Evolutionary conservation across 2,888 invertebrate species (phyloP).

Genomic region (Xanthorhoe spadicearia): DNA sequence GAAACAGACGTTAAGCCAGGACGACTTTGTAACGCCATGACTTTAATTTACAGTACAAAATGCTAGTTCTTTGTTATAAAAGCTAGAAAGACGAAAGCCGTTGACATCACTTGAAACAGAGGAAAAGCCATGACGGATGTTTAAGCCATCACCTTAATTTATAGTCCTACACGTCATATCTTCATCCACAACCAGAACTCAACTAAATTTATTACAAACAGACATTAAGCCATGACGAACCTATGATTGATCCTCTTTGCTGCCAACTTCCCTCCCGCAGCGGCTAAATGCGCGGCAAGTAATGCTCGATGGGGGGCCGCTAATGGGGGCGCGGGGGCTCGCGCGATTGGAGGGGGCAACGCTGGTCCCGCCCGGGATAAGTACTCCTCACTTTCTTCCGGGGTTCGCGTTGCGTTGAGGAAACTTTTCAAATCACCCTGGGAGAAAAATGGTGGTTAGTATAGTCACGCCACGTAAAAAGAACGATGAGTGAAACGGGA

Average conservation of each 20-base stretch:
- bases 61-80: neutral
- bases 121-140: conserved; percentile 9
- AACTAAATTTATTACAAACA: too few relatives aligned
- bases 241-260: conserved; percentile 90
- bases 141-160: too few relatives aligned
- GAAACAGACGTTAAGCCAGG: conserved; percentile 10
- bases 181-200: too few relatives aligned
- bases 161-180: too few relatives aligned
- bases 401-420: conserved; percentile 87
- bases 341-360: conserved; percentile 41
- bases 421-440: conserved; percentile 97
- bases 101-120: neutral
- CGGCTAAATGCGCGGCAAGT: conserved; percentile 90
- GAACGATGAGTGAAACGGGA: too few relatives aligned
- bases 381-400: conserved; percentile 65
- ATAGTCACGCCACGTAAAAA: too few relatives aligned
- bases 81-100: neutral
- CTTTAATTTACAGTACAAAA: neutral
- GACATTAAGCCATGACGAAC: conserved; percentile 42
- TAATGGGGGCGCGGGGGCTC: conserved; percentile 77
- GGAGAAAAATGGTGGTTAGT: too few relatives aligned
- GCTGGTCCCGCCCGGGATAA: conserved; percentile 54
- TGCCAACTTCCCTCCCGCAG: conserved; percentile 83
- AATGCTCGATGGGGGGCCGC: conserved; percentile 87
- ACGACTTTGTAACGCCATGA: conserved; percentile 1